These are phyloP conservation scores for Scaptomyza cyrtandrae DNA, from an alignment of 2,888 invertebrate species.

Conservation along the genomic window DNA sequence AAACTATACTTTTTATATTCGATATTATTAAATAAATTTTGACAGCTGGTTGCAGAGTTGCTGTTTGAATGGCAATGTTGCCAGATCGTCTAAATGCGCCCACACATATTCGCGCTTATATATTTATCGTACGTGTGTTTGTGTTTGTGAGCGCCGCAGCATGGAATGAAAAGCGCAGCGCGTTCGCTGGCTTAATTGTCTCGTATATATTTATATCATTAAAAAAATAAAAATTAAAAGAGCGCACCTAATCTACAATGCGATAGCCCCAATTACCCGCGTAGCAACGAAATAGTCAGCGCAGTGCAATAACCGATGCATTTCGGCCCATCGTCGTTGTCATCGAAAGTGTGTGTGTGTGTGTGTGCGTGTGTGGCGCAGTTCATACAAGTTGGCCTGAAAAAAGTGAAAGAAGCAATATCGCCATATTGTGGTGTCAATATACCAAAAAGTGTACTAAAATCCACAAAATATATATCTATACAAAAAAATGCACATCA, in stretches of 20 bases:
- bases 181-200: constrained; percentile 60
- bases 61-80: constrained; percentile 35
- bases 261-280: constrained; percentile 16
- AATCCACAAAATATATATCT: constrained; percentile 21
- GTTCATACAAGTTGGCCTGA: constrained; percentile 67
- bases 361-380: constrained; percentile 63
- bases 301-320: constrained; percentile 66
- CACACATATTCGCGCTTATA: constrained; percentile 32
- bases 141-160: constrained; percentile 74
- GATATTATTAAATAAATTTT: constrained; percentile 4
- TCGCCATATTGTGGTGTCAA: constrained; percentile 75
- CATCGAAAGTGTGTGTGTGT: constrained; percentile 23
- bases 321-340: constrained; percentile 43
- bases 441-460: constrained; percentile 64
- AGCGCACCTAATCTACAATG: constrained; percentile 24
- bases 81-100: constrained; percentile 42
- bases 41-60: constrained; percentile 52
- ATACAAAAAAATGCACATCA: constrained; percentile 17
- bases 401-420: constrained; percentile 68
- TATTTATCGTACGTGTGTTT: constrained; percentile 31
- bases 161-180: constrained; percentile 72
- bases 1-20: neutral
- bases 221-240: constrained; percentile 41
- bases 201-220: constrained; percentile 58
- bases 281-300: constrained; percentile 43